Conservation (phyloP, 2,888 invertebrate species). For the Oscheius myriophilus region DNA sequence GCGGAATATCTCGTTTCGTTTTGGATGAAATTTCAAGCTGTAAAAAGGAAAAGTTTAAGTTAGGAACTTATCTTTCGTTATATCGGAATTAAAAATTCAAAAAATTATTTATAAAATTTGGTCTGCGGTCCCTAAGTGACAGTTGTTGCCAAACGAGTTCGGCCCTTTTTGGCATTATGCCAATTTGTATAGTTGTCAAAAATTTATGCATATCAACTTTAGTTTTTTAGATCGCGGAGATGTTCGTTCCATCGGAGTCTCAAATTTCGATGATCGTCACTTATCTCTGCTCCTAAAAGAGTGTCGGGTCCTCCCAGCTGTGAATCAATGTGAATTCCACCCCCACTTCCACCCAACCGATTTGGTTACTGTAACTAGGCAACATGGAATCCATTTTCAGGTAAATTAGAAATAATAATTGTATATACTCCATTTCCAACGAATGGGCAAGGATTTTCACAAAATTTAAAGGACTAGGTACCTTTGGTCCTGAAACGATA, state of each 20-base stretch:
- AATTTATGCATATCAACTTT: background rate
- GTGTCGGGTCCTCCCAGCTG: constrained; percentile 78
- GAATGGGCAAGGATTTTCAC: no score
- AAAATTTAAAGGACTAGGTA: no score
- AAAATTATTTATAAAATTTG: no score
- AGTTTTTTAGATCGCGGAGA: constrained; percentile 56
- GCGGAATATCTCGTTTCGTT: no score
- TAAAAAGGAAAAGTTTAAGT: no score
- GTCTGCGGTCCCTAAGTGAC: no score
- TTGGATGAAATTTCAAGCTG: no score
- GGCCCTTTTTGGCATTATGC: no score
- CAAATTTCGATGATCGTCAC: constrained; percentile 82
- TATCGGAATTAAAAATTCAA: no score
- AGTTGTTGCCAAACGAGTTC: background rate
- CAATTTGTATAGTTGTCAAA: background rate
- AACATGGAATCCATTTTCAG: constrained; percentile 80
- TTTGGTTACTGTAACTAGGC: constrained; percentile 78
- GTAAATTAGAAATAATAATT: constrained; percentile 29
- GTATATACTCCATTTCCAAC: no score
- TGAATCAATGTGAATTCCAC: constrained; percentile 80
- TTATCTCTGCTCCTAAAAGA: constrained; percentile 76
- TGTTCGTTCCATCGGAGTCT: constrained; percentile 82
- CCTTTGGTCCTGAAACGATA: no score
- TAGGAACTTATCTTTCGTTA: no score
- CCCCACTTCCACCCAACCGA: constrained; percentile 80